These are phyloP conservation scores for Petrolisthes manimaculis DNA, from an alignment of 2,888 invertebrate genomes.

Conservation along the genomic window DNA sequence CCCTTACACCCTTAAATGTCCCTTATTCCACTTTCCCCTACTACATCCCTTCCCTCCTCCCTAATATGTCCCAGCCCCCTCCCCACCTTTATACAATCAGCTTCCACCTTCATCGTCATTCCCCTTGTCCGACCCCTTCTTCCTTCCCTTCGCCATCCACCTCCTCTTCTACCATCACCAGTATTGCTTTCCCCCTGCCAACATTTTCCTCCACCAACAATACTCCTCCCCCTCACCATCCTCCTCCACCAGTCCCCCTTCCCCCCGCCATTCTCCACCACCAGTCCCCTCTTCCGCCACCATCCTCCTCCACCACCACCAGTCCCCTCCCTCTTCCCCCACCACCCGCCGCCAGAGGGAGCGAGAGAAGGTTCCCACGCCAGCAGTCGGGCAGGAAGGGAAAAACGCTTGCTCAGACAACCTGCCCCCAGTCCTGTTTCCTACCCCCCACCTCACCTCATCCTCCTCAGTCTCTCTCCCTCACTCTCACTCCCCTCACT, in stretches of 20 bases:
- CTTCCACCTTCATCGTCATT: neutral
- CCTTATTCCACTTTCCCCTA: too few species aligned
- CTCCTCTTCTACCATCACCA: neutral
- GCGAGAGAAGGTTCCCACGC: slow-evolving; percentile 5
- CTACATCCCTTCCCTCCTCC: too few species aligned
- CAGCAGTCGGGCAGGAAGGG: slow-evolving; percentile 2
- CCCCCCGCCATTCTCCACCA: too few species aligned
- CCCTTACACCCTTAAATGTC: too few species aligned
- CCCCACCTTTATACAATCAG: neutral
- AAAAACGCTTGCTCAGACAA: slow-evolving; percentile 9
- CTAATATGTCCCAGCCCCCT: too few species aligned
- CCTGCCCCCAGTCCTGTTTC: slow-evolving; percentile 21
- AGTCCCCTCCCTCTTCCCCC: neutral
- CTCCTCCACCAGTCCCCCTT: neutral
- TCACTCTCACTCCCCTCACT: neutral
- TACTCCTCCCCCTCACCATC: too few species aligned
- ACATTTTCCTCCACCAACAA: neutral
- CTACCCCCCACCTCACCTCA: neutral
- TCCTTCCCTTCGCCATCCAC: too few species aligned
- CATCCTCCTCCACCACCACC: neutral
- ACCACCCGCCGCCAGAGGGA: neutral
- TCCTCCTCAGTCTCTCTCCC: neutral
- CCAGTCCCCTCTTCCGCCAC: too few species aligned
- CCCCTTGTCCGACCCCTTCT: too few species aligned
- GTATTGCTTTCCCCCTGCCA: neutral